phyloP scores from a whole-genome alignment of 2,797 vertebrate genomes.

The Benthosema pterotum region DNA sequence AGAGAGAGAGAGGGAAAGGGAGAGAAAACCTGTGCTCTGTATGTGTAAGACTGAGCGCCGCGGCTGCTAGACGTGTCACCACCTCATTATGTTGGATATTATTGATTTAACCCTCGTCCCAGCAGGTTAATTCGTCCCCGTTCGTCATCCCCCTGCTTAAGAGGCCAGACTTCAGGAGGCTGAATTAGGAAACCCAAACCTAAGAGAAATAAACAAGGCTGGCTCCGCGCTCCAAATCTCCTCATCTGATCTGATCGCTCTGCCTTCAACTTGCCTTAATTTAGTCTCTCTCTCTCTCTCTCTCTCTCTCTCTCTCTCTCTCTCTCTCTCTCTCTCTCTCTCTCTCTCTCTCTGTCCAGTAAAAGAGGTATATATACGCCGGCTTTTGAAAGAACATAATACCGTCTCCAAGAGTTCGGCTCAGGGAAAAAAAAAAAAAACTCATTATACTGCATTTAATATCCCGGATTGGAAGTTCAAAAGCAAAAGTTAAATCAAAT shows the following conservation, averaged over 20 bases:
- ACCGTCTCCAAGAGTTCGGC: too few relatives aligned
- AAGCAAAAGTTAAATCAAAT: not conserved
- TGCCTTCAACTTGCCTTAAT: conserved; percentile 36
- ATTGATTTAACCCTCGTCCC: conserved; percentile 30
- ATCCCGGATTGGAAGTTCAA: not conserved
- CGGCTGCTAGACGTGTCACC: conserved; percentile 29
- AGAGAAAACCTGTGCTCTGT: not conserved
- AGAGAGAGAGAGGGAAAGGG: not conserved
- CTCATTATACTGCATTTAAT: too few relatives aligned
- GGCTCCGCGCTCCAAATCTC: conserved; percentile 55
- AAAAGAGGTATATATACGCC: not conserved
- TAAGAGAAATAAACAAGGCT: conserved; percentile 61
- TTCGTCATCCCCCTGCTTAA: conserved; percentile 5
- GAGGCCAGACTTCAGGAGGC: conserved; percentile 23
- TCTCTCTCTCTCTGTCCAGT: conserved; percentile 15
- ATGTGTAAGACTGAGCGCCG: not conserved
- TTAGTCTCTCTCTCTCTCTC: conserved; percentile 22
- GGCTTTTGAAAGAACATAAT: not conserved
- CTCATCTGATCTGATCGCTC: conserved; percentile 58
- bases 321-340: not conserved
- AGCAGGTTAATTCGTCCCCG: conserved; percentile 3
- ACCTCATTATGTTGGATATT: conserved; percentile 29
- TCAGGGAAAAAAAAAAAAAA: too few relatives aligned
- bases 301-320: conserved; percentile 6
- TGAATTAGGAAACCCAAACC: conserved; percentile 54